Evolutionary conservation across 2,888 invertebrate species (phyloP), one percentile per base, ranked within the genome.

Genomic region (Calameuta pallipes): DNA sequence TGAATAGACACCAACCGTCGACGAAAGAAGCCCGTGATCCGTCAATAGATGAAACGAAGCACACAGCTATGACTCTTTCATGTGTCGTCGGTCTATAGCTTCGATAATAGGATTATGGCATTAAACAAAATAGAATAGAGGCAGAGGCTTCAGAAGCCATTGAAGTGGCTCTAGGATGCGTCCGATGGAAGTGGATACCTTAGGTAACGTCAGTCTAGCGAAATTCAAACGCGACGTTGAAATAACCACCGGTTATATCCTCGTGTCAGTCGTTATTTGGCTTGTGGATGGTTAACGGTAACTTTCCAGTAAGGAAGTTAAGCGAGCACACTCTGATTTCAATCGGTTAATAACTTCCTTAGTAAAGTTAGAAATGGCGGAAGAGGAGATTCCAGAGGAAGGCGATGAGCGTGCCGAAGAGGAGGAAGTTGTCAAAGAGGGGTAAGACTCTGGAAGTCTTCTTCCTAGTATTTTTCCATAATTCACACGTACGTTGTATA

Each of bases 51-150:
- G 71, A 71, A 71, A 34, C 31, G 13, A 34, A 31, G 15, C 71
- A 34, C 12, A 34, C 71, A 71, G 71, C 71, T 23, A 33, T 11
- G 71, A 71, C 34, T 30, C 71, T 9, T 12, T 31, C 11, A 1
- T 2, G 71, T 31, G 71, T 71, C 33, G 71, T 71, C 33, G 13
- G 71, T 31, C 33, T 31, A 71, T 33, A 71, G 71, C 31, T 71
- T 71, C 75, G 77, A 76, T 89, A 90, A 90, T 89, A 84, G 82
- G 76, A 87, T 90, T 90, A 89, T 80, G 82, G 89, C 79, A 89
- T 90, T 89, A 89, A 83, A 87, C 84, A 89, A 89, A 89, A 89
- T 89, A 89, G 89, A 87, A 87, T 89, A 87, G 88, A 80, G 23
- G 82, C 80, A 81, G 84, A 83, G 89, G 89, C 85, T 88, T 89